Evolutionary conservation across 2,797 vertebrate genomes (phyloP).

Genomic region (Argentina silus): DNA sequence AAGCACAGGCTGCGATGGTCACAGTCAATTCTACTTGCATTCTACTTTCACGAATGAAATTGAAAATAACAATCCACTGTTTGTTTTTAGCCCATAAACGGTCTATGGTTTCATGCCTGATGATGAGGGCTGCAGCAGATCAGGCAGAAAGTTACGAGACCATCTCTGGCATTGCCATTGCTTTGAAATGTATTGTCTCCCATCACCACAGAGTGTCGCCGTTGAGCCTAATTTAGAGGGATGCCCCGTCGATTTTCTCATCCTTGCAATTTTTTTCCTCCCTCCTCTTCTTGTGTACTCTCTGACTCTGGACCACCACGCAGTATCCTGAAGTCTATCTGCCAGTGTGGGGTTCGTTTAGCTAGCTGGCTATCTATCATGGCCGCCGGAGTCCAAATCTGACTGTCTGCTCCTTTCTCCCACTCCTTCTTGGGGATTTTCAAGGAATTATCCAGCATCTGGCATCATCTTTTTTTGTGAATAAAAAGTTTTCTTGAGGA

Average conservation of each 20-base stretch:
- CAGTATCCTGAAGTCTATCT: slow-evolving; percentile 56
- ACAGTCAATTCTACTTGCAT: neutral
- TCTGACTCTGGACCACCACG: slow-evolving; percentile 46
- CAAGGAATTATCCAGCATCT: slow-evolving; percentile 42
- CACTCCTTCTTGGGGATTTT: slow-evolving; percentile 51
- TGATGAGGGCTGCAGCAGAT: neutral
- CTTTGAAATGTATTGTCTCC: neutral
- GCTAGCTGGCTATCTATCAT: slow-evolving; percentile 72
- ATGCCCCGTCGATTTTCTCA: slow-evolving; percentile 59
- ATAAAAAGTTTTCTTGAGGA: slow-evolving; percentile 70
- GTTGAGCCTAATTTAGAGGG: slow-evolving; percentile 46
- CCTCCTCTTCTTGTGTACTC: slow-evolving; percentile 40
- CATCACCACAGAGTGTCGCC: slow-evolving; percentile 58
- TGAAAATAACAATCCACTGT: neutral
- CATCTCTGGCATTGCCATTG: neutral
- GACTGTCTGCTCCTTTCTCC: slow-evolving; percentile 63
- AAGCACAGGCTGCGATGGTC: neutral
- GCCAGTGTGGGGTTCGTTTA: slow-evolving; percentile 52
- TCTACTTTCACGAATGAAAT: no score
- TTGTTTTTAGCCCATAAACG: neutral
- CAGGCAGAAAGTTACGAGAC: slow-evolving; percentile 18
- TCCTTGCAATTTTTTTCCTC: slow-evolving; percentile 50
- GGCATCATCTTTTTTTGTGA: slow-evolving; percentile 64
- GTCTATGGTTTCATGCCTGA: no score
- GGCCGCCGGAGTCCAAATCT: slow-evolving; percentile 78